Evolutionary conservation across 2,888 invertebrate genomes (phyloP), one percentile per base, ranked within the genome.

Genomic region (Ennomos fuscantarius): DNA sequence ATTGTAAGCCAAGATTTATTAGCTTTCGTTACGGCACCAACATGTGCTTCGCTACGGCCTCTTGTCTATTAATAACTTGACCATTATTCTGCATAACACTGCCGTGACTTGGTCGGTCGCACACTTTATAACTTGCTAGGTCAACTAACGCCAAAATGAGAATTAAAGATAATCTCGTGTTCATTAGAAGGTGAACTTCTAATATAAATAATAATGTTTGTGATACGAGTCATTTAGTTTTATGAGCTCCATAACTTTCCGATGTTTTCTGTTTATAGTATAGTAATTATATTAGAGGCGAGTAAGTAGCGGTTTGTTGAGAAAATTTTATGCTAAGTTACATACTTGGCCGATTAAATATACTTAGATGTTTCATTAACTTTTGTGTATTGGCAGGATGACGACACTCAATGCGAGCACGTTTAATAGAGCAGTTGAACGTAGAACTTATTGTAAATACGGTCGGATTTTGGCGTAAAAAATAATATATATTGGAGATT

Each of bases 31-130:
- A 80, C 74, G 81, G 80, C 77, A 80, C 79, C 80, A 81, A 83
- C 86, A 86, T 82, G 81, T 86, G 86, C 81, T 82, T 74, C 74
- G 75, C 79, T 77, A 74, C 77, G 79, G 74, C 76, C 78, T 75
- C 74, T 77, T 76, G 74, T 81, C 87, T 88, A 89, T 81, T 88
- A 88, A 87, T 87, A 89, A 84, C 86, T 74, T 74, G 69, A 73
- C 81, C 72, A 82, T 84, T 83, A 86, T 79, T 74, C 78, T 72
- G 77, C 77, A 84, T 82, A 84, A 81, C 82, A 79, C 74, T 77
- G 76, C 67, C 70, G 77, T 78, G 82, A 82, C 79, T 81, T 70
- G 78, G 73, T 78, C 69, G 76, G 73, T 78, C 70, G 75, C 80
- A 78, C 81, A 79, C 79, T 78, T 81, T 75, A 24, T 24, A 24